Percentiles rank a stretch among this genome's conserved stretches.
These are phyloP conservation scores for Rhimphoctona megacephalus DNA, from an alignment of 2,888 invertebrate species.

Conservation along the genomic window DNA sequence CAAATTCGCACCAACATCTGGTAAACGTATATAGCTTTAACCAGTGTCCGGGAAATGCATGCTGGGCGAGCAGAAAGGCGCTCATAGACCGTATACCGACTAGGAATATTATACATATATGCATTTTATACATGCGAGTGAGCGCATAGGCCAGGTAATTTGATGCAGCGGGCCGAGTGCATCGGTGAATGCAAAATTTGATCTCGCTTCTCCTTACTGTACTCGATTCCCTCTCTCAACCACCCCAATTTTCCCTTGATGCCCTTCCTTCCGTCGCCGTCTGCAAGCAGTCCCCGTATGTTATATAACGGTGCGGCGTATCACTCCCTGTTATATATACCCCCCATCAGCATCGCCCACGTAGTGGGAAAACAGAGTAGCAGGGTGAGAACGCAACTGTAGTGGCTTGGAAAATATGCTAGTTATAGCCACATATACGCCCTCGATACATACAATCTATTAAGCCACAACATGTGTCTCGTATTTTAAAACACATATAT, in stretches of 20 bases:
- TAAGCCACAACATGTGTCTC: conserved; percentile 18
- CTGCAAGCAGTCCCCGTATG: conserved; percentile 45
- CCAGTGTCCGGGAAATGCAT: conserved; percentile 59
- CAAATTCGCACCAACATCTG: not conserved
- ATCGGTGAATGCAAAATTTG: conserved; percentile 68
- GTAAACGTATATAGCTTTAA: conserved; percentile 27
- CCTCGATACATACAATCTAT: conserved; percentile 52
- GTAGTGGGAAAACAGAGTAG: not conserved
- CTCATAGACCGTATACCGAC: not conserved
- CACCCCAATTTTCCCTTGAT: conserved; percentile 18
- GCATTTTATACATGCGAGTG: conserved; percentile 23
- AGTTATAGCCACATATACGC: conserved; percentile 73
- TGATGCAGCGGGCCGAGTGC: conserved; percentile 70
- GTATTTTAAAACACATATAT: not conserved
- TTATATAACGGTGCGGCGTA: conserved; percentile 57
- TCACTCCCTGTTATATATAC: conserved; percentile 13
- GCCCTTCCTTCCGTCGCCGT: not conserved
- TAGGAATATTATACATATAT: not conserved
- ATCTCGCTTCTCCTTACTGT: conserved; percentile 50
- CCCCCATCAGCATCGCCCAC: not conserved
- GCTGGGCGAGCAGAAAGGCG: conserved; percentile 8
- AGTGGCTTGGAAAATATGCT: conserved; percentile 80
- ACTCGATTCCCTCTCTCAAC: conserved; percentile 8
- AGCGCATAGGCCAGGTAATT: conserved; percentile 68
- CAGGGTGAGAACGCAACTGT: conserved; percentile 68